Percentiles rank a stretch among this genome's conserved stretches.
Evolutionary conservation across 2,888 invertebrate species (phyloP).

Genomic region (Villa cingulata): DNA sequence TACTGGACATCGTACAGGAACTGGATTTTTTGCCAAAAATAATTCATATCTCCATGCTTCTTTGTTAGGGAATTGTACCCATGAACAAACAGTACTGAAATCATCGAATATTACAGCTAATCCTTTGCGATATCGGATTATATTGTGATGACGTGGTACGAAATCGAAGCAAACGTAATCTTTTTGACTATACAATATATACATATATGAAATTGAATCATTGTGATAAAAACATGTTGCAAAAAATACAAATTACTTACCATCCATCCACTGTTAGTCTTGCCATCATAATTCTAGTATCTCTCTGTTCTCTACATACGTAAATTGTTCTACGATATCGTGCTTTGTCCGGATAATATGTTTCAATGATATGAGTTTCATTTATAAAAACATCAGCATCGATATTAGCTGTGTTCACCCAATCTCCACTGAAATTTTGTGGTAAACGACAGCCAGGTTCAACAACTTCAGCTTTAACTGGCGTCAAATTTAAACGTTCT

Average conservation of each 20-base stretch:
- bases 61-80: slow-evolving; percentile 80
- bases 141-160: slow-evolving; percentile 87
- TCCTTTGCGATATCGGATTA: slow-evolving; percentile 81
- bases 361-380: slow-evolving; percentile 92
- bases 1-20: slow-evolving; percentile 86
- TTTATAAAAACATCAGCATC: slow-evolving; percentile 90
- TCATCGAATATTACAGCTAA: slow-evolving; percentile 78
- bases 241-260: slow-evolving; percentile 6
- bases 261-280: slow-evolving; percentile 85
- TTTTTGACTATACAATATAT: slow-evolving; percentile 52
- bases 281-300: slow-evolving; percentile 88
- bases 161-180: slow-evolving; percentile 97
- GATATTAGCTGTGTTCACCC: slow-evolving; percentile 96
- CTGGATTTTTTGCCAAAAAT: slow-evolving; percentile 70
- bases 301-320: slow-evolving; percentile 85
- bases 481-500: slow-evolving; percentile 72
- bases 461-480: slow-evolving; percentile 79
- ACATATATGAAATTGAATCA: background rate
- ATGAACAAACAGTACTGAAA: slow-evolving; percentile 86
- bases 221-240: background rate
- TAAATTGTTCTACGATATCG: slow-evolving; percentile 80
- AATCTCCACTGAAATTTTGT: slow-evolving; percentile 84
- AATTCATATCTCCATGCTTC: slow-evolving; percentile 79
- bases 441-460: slow-evolving; percentile 85
- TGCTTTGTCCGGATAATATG: slow-evolving; percentile 85